These are phyloP conservation scores for Hypocryptadius cinnamomeus DNA, from an alignment of 2,113 vertebrate species.

Conservation along the genomic window DNA sequence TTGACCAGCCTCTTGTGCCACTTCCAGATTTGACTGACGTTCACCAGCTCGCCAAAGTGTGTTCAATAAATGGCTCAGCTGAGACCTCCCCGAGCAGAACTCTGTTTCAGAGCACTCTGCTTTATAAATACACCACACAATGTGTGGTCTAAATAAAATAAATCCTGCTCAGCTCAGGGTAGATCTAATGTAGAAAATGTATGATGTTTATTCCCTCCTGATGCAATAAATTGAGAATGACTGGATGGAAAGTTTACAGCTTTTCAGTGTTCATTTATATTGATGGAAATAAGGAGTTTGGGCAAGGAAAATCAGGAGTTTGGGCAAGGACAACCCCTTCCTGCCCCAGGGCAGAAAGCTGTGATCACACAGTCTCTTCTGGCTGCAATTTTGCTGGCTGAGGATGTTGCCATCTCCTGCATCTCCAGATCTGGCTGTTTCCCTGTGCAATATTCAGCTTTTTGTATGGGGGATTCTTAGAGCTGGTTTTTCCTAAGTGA, in stretches of 20 bases:
- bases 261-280: neutral
- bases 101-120: constrained; percentile 29
- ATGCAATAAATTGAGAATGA: constrained; percentile 36
- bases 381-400: neutral
- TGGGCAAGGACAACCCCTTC: neutral
- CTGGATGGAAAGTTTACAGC: constrained; percentile 25
- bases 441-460: neutral
- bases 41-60: neutral
- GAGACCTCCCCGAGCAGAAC: neutral
- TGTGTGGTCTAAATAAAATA: constrained; percentile 59
- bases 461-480: neutral
- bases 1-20: neutral
- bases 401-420: neutral
- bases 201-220: constrained; percentile 43
- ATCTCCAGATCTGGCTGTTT: neutral
- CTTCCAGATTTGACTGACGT: neutral
- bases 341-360: neutral
- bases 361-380: neutral
- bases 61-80: neutral
- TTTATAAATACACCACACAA: constrained; percentile 60
- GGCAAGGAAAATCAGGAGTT: neutral
- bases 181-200: constrained; percentile 41
- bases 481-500: neutral
- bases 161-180: neutral
- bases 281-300: constrained; percentile 17